A percentile compares a stretch with the other conserved stretches of the same genome.
Conservation (phyloP, 1,140 invertebrate species). For the Leptinotarsa lineolata region DNA sequence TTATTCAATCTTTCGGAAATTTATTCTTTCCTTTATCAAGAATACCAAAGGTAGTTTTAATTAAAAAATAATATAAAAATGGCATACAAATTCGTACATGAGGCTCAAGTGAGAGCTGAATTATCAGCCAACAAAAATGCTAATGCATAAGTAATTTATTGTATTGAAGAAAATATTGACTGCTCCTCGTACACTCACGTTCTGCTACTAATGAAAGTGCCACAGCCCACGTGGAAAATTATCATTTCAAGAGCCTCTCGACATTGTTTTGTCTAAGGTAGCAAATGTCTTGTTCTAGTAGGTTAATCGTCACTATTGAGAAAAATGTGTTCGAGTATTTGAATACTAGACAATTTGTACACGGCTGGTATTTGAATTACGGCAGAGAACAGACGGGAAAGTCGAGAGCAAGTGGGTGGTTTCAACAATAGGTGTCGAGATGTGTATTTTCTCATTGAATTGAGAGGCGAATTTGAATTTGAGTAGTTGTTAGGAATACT, state of each 20-base stretch:
- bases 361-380: slow-evolving; percentile 20
- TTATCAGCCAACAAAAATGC: too few species aligned
- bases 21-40: too few species aligned
- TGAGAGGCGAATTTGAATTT: not conserved
- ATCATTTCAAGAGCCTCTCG: slow-evolving; percentile 15
- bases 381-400: slow-evolving; percentile 14
- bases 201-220: not conserved
- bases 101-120: too few species aligned
- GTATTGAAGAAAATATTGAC: not conserved
- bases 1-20: too few species aligned
- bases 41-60: too few species aligned
- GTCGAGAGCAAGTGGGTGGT: slow-evolving; percentile 15
- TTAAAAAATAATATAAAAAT: too few species aligned
- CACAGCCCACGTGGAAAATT: slow-evolving; percentile 14
- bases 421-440: slow-evolving; percentile 7
- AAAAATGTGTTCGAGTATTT: slow-evolving; percentile 12
- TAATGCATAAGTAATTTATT: too few species aligned
- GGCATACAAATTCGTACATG: too few species aligned
- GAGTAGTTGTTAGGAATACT: too few species aligned
- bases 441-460: not conserved
- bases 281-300: slow-evolving; percentile 20
- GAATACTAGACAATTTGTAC: slow-evolving; percentile 2
- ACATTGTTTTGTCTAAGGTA: slow-evolving; percentile 23
- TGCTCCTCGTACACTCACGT: not conserved
- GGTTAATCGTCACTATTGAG: slow-evolving; percentile 17